Conservation (phyloP, 53 echinoderm and acorn worm species). For the Echinometra lucunter region DNA sequence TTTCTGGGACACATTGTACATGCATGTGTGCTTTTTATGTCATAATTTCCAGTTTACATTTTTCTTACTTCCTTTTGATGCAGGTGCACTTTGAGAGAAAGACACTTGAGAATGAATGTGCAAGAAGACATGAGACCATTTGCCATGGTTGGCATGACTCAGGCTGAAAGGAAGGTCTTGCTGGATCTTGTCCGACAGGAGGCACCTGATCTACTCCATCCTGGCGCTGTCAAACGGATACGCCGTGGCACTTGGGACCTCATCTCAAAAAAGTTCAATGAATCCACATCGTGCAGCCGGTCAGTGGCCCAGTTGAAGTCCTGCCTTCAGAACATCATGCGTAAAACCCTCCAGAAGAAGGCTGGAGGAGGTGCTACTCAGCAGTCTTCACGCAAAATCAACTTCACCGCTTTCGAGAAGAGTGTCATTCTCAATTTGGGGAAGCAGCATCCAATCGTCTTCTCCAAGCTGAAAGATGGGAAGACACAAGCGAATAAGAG, state of each 20-base stretch:
- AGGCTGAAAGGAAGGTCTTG: constrained; percentile 28
- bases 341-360: constrained; percentile 49
- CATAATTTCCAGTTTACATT: background rate
- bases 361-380: background rate
- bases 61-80: background rate
- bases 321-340: constrained; percentile 60
- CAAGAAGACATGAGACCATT: background rate
- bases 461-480: constrained; percentile 55
- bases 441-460: constrained; percentile 26
- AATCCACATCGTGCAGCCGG: background rate
- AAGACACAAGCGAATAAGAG: constrained; percentile 46
- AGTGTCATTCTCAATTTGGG: constrained; percentile 29
- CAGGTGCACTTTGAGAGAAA: background rate
- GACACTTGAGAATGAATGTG: background rate
- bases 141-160: constrained; percentile 18
- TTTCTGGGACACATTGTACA: too few species aligned
- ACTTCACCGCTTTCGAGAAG: constrained; percentile 46
- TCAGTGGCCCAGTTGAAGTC: constrained; percentile 9
- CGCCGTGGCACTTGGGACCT: constrained; percentile 25
- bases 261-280: constrained; percentile 42
- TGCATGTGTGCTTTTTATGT: background rate
- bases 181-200: constrained; percentile 52
- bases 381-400: background rate
- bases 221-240: constrained; percentile 20
- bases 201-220: constrained; percentile 63